These are phyloP conservation scores for Neodiprion lecontei DNA, from an alignment of 1,140 invertebrate species.

Conservation along the genomic window DNA sequence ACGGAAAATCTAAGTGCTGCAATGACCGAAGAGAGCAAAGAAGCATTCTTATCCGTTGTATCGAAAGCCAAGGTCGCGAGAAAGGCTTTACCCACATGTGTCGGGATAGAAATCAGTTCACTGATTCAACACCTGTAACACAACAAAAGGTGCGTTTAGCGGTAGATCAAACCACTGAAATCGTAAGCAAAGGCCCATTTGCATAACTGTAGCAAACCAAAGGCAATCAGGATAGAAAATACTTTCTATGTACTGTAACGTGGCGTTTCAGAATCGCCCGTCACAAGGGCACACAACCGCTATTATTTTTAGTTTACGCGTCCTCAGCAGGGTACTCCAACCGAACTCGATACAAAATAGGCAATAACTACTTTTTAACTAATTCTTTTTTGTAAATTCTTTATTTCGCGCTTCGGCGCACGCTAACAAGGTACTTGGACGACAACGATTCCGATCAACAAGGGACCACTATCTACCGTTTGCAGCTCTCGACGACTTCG, in stretches of 20 bases:
- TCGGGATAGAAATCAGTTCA: slow-evolving; percentile 18
- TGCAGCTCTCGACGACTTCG: no score
- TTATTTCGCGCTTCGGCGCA: no score
- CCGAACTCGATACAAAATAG: no score
- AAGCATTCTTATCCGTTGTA: slow-evolving; percentile 13
- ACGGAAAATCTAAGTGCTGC: not conserved
- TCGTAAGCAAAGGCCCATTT: slow-evolving; percentile 17
- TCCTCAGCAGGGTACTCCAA: no score
- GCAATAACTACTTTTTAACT: no score
- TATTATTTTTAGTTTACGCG: no score
- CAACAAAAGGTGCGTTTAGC: slow-evolving; percentile 18
- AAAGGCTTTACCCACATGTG: slow-evolving; percentile 20
- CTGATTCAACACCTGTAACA: not conserved
- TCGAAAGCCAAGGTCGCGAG: slow-evolving; percentile 9
- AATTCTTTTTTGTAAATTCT: no score
- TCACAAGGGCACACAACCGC: no score
- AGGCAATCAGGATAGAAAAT: slow-evolving; percentile 18
- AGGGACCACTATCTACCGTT: no score
- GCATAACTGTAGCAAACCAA: slow-evolving; percentile 7
- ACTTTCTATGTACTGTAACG: slow-evolving; percentile 26
- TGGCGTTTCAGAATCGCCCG: no score
- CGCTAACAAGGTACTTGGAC: no score
- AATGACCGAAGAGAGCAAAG: slow-evolving; percentile 14
- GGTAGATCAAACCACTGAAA: slow-evolving; percentile 19
- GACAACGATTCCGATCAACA: no score